Percentiles rank a stretch among this genome's conserved stretches.
These are phyloP conservation scores for Dexiosoma caninum DNA, from an alignment of 2,888 invertebrate species.

Conservation along the genomic window DNA sequence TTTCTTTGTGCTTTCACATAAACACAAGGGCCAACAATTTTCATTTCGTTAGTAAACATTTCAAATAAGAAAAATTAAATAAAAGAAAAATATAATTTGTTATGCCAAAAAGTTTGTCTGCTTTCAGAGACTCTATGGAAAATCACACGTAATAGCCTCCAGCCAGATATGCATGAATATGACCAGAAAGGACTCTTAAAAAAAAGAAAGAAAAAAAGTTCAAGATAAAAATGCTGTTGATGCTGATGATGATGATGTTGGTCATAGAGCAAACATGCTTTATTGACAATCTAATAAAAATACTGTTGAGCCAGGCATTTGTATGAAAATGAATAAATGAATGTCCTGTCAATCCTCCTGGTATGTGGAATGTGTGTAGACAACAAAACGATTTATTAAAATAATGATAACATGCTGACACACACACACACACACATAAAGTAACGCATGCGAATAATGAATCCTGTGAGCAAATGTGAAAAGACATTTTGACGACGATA, in stretches of 20 bases:
- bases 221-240: slow-evolving; percentile 8
- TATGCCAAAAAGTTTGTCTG: slow-evolving; percentile 52
- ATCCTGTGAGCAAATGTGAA: slow-evolving; percentile 64
- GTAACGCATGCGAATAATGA: slow-evolving; percentile 23
- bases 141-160: slow-evolving; percentile 36
- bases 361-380: slow-evolving; percentile 47
- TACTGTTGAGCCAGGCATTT: slow-evolving; percentile 57
- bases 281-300: slow-evolving; percentile 75
- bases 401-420: slow-evolving; percentile 62
- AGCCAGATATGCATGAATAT: slow-evolving; percentile 20
- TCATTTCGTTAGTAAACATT: slow-evolving; percentile 35
- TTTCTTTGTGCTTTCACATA: slow-evolving; percentile 39
- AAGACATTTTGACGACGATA: slow-evolving; percentile 69
- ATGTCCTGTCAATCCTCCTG: slow-evolving; percentile 60
- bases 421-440: not conserved
- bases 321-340: slow-evolving; percentile 48
- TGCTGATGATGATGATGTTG: slow-evolving; percentile 6
- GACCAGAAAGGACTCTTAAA: slow-evolving; percentile 4
- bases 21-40: slow-evolving; percentile 15
- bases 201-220: slow-evolving; percentile 30
- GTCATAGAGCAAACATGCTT: slow-evolving; percentile 61
- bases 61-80: not conserved
- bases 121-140: slow-evolving; percentile 29
- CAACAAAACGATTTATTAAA: slow-evolving; percentile 73
- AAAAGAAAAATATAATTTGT: slow-evolving; percentile 52